Conservation (phyloP, 2,797 vertebrate genomes). For the Centroberyx gerrardi region DNA sequence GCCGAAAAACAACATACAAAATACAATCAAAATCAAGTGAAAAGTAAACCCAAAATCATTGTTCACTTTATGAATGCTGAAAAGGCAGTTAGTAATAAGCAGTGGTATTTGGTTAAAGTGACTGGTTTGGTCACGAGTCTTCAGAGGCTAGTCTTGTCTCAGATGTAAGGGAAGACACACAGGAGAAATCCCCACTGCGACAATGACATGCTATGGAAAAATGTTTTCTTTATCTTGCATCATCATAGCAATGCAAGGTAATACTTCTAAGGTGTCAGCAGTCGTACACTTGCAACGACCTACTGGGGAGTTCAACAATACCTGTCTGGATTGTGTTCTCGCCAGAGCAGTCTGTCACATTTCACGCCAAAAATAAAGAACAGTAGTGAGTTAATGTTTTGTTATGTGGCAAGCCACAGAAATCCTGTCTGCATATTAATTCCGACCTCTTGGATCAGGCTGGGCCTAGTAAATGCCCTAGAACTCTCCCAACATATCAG, state of each 20-base stretch:
- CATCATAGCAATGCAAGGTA: slow-evolving; percentile 7
- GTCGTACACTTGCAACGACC: background rate
- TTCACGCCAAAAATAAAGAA: background rate
- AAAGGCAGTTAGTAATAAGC: background rate
- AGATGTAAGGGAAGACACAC: background rate
- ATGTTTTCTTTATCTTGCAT: slow-evolving; percentile 11
- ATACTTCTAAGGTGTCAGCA: background rate
- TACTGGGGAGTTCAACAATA: background rate
- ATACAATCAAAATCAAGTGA: background rate
- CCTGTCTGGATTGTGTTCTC: background rate
- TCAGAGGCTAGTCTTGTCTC: slow-evolving; percentile 16
- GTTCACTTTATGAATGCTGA: background rate
- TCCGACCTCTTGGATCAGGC: background rate
- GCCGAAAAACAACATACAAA: too few species aligned
- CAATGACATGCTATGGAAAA: slow-evolving; percentile 9
- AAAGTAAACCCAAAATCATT: background rate
- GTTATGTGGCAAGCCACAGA: background rate
- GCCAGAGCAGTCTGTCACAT: background rate
- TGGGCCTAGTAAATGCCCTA: background rate
- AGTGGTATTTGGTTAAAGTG: too few species aligned
- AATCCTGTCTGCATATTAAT: slow-evolving; percentile 1
- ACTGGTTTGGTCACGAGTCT: background rate
- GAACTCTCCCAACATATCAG: too few species aligned
- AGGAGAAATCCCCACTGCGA: background rate
- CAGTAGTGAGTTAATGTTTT: slow-evolving; percentile 1